Conservation (phyloP, 1,140 invertebrate genomes). For the Dendrolimus kikuchii region DNA sequence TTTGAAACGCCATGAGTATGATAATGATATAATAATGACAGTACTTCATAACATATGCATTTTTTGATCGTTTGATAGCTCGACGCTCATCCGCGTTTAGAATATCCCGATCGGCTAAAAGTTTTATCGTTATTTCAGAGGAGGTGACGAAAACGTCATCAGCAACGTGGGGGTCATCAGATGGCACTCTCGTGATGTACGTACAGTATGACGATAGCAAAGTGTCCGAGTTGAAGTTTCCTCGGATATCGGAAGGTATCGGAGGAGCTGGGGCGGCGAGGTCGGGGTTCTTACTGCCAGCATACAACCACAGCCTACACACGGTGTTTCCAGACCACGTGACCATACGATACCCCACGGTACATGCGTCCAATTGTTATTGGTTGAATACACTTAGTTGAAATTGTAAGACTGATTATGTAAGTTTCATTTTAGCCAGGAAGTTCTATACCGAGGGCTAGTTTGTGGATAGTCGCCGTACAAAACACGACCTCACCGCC, state of each 20-base stretch:
- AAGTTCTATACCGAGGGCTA: conserved; percentile 86
- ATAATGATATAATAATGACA: too few relatives aligned
- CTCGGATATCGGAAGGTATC: conserved; percentile 78
- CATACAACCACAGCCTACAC: conserved; percentile 44
- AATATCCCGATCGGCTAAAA: neutral
- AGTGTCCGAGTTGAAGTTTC: conserved; percentile 83
- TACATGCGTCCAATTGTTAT: conserved; percentile 22
- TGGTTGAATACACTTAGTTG: too few relatives aligned
- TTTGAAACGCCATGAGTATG: too few relatives aligned
- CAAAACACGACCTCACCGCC: conserved; percentile 75
- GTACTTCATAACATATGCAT: too few relatives aligned
- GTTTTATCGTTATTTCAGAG: conserved; percentile 71
- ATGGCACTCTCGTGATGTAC: conserved; percentile 87
- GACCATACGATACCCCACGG: conserved; percentile 84
- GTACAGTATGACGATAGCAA: conserved; percentile 90
- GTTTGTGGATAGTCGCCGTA: conserved; percentile 86
- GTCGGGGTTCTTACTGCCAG: conserved; percentile 52
- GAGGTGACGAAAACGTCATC: conserved; percentile 82
- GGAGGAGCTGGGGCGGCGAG: conserved; percentile 58
- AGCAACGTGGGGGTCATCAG: conserved; percentile 88
- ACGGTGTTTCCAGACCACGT: conserved; percentile 80
- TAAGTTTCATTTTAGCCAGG: conserved; percentile 77
- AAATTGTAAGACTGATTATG: too few relatives aligned
- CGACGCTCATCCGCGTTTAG: too few relatives aligned
- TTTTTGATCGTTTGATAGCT: too few relatives aligned